Evolutionary conservation across 2,797 vertebrate genomes (phyloP).

Genomic region (Bovichtus diacanthus): DNA sequence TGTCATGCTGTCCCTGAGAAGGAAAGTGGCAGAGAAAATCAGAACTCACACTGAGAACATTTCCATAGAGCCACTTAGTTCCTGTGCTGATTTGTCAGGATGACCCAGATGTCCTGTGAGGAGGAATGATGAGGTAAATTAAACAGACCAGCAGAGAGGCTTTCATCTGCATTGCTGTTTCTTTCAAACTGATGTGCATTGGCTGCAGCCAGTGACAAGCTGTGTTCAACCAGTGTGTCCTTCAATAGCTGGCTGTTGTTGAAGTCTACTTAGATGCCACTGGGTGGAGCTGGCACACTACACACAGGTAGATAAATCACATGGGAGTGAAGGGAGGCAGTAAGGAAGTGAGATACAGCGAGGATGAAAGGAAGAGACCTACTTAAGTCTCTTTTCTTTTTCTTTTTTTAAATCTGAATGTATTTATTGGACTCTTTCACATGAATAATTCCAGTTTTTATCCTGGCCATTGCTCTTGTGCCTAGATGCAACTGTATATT

Average conservation of each 20-base stretch:
- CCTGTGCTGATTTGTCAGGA: conserved; percentile 72
- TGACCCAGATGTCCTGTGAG: conserved; percentile 73
- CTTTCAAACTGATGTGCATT: conserved; percentile 33
- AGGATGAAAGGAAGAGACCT: conserved; percentile 58
- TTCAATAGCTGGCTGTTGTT: conserved; percentile 11
- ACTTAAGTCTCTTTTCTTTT: conserved; percentile 36
- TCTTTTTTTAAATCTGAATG: conserved; percentile 45
- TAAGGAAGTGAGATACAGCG: conserved; percentile 39
- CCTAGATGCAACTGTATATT: conserved; percentile 48
- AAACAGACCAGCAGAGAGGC: conserved; percentile 34
- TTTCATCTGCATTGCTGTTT: conserved; percentile 49
- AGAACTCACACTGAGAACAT: conserved; percentile 63
- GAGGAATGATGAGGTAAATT: conserved; percentile 47
- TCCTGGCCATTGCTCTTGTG: conserved; percentile 52
- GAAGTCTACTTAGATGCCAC: conserved; percentile 63
- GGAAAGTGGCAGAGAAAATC: conserved; percentile 60
- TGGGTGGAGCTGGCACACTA: conserved; percentile 75
- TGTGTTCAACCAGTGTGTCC: not conserved
- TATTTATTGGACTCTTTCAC: conserved; percentile 74
- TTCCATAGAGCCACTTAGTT: conserved; percentile 61
- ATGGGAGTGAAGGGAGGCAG: conserved; percentile 21
- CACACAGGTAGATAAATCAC: conserved; percentile 29
- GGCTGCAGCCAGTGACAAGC: conserved; percentile 15
- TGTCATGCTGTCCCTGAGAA: conserved; percentile 63
- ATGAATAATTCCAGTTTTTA: conserved; percentile 66